Evolutionary conservation across 2,797 vertebrate genomes (phyloP).

Genomic region (Parambassis ranga): DNA sequence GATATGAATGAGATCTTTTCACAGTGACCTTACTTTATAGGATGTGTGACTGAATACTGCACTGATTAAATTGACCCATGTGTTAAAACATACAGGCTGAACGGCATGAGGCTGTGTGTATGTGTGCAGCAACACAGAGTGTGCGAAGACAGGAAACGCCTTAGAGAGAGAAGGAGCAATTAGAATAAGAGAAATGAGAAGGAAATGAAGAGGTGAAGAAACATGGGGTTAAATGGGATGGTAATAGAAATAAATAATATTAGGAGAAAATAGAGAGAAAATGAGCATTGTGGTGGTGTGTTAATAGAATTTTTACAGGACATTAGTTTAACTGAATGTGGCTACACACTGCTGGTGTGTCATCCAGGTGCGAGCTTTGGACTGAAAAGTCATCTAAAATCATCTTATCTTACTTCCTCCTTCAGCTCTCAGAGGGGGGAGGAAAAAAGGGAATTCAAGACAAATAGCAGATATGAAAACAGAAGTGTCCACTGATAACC

Average conservation of each 20-base stretch:
- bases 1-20: constrained; percentile 40
- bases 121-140: neutral
- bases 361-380: constrained; percentile 25
- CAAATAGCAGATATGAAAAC: neutral
- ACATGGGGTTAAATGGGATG: constrained; percentile 21
- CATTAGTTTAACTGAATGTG: constrained; percentile 56
- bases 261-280: constrained; percentile 19
- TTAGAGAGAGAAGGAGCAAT: constrained; percentile 24
- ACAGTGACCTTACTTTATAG: constrained; percentile 46
- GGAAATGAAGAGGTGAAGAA: constrained; percentile 1
- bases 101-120: neutral
- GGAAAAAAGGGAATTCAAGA: neutral
- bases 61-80: constrained; percentile 53
- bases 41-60: constrained; percentile 36
- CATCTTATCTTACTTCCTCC: constrained; percentile 14
- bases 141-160: neutral
- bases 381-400: constrained; percentile 39
- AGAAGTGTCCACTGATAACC: neutral
- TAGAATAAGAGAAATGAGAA: constrained; percentile 13
- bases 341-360: neutral
- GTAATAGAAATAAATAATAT: constrained; percentile 28
- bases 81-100: constrained; percentile 28
- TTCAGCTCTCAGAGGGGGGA: neutral
- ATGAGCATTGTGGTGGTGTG: constrained; percentile 23
- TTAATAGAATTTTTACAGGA: constrained; percentile 59